These are phyloP conservation scores for Drosophila nigricruria DNA, from an alignment of 2,888 invertebrate genomes.

Conservation along the genomic window DNA sequence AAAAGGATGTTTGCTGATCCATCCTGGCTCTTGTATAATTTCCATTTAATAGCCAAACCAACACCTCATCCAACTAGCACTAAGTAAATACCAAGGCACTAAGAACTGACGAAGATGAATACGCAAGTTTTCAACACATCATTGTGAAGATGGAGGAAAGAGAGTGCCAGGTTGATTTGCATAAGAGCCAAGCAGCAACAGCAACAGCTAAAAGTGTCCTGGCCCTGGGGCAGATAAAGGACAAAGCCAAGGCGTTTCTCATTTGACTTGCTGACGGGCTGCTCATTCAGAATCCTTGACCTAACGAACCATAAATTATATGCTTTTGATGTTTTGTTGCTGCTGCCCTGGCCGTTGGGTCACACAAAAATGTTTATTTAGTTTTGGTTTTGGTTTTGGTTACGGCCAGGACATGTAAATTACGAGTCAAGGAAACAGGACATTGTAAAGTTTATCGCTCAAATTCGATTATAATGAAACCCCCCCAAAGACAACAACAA, in stretches of 20 bases:
- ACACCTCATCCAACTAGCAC: slow-evolving; percentile 54
- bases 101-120: slow-evolving; percentile 82
- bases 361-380: slow-evolving; percentile 65
- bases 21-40: slow-evolving; percentile 66
- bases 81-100: slow-evolving; percentile 42
- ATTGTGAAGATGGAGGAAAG: neutral
- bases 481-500: slow-evolving; percentile 66
- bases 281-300: slow-evolving; percentile 70
- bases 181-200: slow-evolving; percentile 47
- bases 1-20: slow-evolving; percentile 69
- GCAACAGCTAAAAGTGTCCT: slow-evolving; percentile 36
- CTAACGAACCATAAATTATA: slow-evolving; percentile 85
- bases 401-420: slow-evolving; percentile 62
- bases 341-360: slow-evolving; percentile 17
- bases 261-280: slow-evolving; percentile 68
- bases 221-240: slow-evolving; percentile 40
- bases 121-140: slow-evolving; percentile 64
- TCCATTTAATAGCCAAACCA: slow-evolving; percentile 74
- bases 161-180: slow-evolving; percentile 54
- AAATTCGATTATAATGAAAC: slow-evolving; percentile 81
- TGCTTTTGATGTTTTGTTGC: slow-evolving; percentile 77
- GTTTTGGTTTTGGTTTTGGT: slow-evolving; percentile 35
- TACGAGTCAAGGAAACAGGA: slow-evolving; percentile 48
- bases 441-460: slow-evolving; percentile 76
- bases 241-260: slow-evolving; percentile 12